Percentiles rank a stretch among this genome's conserved stretches.
phyloP scores from a whole-genome alignment of 2,888 invertebrate species.

The Cephus rjabovi region DNA sequence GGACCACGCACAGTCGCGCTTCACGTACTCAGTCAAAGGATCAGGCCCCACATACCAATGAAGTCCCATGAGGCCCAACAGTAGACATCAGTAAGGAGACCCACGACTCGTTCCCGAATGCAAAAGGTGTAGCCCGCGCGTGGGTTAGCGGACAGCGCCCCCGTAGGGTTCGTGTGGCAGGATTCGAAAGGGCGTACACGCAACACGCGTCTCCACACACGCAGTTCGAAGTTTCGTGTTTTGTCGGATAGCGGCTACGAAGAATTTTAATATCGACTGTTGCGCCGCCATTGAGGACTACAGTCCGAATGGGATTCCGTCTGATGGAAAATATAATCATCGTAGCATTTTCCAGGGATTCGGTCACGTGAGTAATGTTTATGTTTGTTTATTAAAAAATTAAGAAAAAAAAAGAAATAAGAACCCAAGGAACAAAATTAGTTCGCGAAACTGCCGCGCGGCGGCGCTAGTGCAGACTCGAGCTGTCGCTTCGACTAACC shows the following conservation, averaged over 20 bases:
- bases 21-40: conserved; percentile 27
- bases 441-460: conserved; percentile 3
- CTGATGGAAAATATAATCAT: background rate
- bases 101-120: conserved; percentile 40
- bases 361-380: background rate
- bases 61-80: conserved; percentile 20
- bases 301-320: background rate
- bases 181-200: background rate
- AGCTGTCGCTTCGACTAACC: background rate
- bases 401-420: no score
- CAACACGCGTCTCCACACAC: conserved; percentile 1
- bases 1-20: conserved; percentile 35
- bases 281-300: background rate
- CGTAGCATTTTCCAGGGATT: background rate
- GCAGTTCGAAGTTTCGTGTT: background rate
- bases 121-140: conserved; percentile 48
- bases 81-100: background rate
- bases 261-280: background rate
- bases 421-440: background rate
- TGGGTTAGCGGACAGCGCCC: conserved; percentile 42
- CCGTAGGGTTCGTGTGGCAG: conserved; percentile 4
- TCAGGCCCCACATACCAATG: conserved; percentile 47
- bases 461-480: conserved; percentile 11
- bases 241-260: background rate
- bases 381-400: no score